Evolutionary conservation across 2,113 vertebrate genomes (phyloP), one percentile per base, ranked within the genome.

Genomic region (Riparia riparia): DNA sequence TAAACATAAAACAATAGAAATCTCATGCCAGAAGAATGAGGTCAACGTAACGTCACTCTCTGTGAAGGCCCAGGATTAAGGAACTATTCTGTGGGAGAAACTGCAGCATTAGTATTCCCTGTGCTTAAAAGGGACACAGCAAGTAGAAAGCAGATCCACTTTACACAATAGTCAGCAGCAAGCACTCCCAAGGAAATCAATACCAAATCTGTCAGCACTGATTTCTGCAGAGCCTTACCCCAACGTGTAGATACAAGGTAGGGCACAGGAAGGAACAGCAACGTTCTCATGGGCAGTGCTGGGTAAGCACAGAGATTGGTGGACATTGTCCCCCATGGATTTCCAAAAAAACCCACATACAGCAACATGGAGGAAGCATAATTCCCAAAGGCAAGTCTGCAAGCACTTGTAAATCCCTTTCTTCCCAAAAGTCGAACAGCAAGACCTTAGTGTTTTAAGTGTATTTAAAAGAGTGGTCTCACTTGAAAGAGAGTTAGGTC

Each of bases 171-270:
- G 64, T 96, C 92, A 90, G 85, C 93, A 96, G 56, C 80, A 90
- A 80, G 47, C 47, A 73, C 4, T 70, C 24, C 39, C 58, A 81
- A 56, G 37, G 86, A 95, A 95, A 96, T 97, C 92, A 94, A 96
- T 96, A 91, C 13, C 83, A 56, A 24, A 83, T 60, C 83, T 80
- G 80, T 83, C 88, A 96, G 95, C 90, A 60, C 49, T 16, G 61
- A 93, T 89, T 86, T 90, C 82, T 90, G 93, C 88, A 96, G 58
- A 91, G 85, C 56, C 93, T 74, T 50, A 83, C 28, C 50, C 64
- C 60, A 89, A n/a, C 22, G 28, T 6, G 17, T 37, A 77, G 32
- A 45, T 9, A 47, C 15, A 63, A 65, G 61, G 37, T n/a, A 95
- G 86, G 90, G 69, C 92, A 86, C 0, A 72, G 88, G 44, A 92